Conservation (phyloP, 2,113 vertebrate genomes). For the Boulengeromyrus knoepffleri region DNA sequence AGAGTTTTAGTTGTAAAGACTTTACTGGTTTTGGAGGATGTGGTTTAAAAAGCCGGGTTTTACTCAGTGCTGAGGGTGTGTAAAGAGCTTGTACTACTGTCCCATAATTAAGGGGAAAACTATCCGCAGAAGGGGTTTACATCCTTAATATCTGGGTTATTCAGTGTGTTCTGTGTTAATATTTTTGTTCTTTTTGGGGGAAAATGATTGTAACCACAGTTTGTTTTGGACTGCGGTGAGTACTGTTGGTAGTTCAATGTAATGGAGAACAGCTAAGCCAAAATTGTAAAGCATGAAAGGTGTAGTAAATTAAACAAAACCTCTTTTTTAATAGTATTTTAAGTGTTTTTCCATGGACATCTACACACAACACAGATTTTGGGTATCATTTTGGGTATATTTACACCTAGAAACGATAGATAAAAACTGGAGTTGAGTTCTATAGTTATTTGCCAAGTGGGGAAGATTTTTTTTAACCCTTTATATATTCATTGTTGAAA, state of each 20-base stretch:
- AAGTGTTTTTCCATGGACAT: not conserved
- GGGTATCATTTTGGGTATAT: not conserved
- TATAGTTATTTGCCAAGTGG: not conserved
- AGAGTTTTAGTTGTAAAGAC: not conserved
- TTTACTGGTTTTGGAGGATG: not conserved
- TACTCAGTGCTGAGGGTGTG: not conserved
- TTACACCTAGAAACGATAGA: not conserved
- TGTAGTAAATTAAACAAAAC: not conserved
- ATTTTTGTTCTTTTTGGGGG: not conserved
- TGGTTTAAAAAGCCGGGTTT: not conserved
- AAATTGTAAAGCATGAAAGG: constrained; percentile 2
- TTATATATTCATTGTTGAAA: constrained; percentile 5
- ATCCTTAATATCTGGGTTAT: not conserved
- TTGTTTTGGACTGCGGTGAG: not conserved
- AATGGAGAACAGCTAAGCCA: not conserved
- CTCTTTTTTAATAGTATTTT: not conserved
- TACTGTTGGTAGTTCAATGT: not conserved
- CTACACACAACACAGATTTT: not conserved
- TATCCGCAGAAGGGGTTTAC: not conserved
- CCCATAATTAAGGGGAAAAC: not conserved
- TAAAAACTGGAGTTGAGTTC: not conserved
- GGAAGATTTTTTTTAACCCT: not conserved
- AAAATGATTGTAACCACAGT: not conserved
- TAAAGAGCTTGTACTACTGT: not conserved
- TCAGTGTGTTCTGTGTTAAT: not conserved